Percentiles rank a stretch among this genome's conserved stretches.
Evolutionary conservation across 2,113 vertebrate species (phyloP).

Genomic region (Limanda limanda): DNA sequence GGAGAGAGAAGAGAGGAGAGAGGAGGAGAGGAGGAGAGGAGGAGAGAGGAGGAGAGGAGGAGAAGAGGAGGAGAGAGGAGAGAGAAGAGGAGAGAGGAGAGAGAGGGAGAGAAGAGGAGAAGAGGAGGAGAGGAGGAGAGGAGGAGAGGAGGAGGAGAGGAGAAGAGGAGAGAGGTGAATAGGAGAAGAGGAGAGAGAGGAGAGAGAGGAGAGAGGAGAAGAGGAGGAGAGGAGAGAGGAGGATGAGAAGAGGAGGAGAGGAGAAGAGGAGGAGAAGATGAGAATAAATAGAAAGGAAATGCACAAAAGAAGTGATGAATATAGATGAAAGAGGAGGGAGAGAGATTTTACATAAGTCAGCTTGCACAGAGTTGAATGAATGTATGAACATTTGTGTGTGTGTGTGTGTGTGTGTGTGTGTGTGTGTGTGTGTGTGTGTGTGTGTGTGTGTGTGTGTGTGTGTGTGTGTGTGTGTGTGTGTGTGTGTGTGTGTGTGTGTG

Average conservation of each 20-base stretch:
- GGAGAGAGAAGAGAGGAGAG: too few relatives aligned
- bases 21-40: too few relatives aligned
- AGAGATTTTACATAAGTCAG: too few relatives aligned
- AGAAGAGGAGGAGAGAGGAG: too few relatives aligned
- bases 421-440: conserved; percentile 1
- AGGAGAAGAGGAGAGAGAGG: background rate
- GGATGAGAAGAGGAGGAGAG: too few relatives aligned
- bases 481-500: conserved; percentile 3
- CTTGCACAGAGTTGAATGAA: too few relatives aligned
- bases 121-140: too few relatives aligned
- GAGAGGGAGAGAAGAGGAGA: too few relatives aligned
- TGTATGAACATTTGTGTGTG: background rate
- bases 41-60: too few relatives aligned
- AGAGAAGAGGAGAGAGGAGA: too few relatives aligned
- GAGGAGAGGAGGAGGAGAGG: conserved; percentile 4
- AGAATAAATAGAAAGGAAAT: background rate
- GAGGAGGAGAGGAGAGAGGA: too few relatives aligned
- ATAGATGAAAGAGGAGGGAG: background rate
- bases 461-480: background rate
- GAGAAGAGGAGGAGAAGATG: background rate
- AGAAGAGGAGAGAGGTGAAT: too few relatives aligned
- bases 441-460: background rate
- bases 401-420: conserved; percentile 8
- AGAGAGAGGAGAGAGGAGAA: background rate
- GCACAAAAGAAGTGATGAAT: background rate